Percentiles rank a stretch among this genome's conserved stretches.
Conservation (phyloP, 2,888 invertebrate species). For the Synanthedon myopaeformis region DNA sequence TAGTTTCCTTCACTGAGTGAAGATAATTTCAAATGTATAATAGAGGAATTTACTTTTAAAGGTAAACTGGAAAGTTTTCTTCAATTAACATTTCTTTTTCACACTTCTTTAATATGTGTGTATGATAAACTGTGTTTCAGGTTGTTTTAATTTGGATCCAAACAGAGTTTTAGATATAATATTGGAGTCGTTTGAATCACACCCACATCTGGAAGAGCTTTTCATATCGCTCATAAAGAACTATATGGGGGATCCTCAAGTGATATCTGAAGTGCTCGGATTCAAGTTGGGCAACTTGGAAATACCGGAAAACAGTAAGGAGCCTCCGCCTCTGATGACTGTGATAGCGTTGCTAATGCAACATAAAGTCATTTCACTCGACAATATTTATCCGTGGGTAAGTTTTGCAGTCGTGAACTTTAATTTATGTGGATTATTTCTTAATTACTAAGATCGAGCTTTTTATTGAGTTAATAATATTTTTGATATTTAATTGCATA, state of each 20-base stretch:
- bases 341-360: slow-evolving; percentile 92
- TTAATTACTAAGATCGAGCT: no score
- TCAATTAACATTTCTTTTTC: no score
- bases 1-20: no score
- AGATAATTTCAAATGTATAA: neutral
- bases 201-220: slow-evolving; percentile 80
- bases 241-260: slow-evolving; percentile 84
- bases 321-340: slow-evolving; percentile 87
- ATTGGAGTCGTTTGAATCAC: slow-evolving; percentile 94
- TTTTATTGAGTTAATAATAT: no score
- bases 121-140: slow-evolving; percentile 59
- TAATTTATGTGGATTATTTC: no score
- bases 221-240: slow-evolving; percentile 87
- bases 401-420: slow-evolving; percentile 20
- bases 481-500: no score
- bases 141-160: slow-evolving; percentile 99
- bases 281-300: slow-evolving; percentile 86
- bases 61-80: no score
- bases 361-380: slow-evolving; percentile 85
- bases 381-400: slow-evolving; percentile 93
- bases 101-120: neutral
- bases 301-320: slow-evolving; percentile 68
- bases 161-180: slow-evolving; percentile 97
- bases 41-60: neutral
- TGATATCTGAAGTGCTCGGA: slow-evolving; percentile 94